Conservation (phyloP, 2,797 vertebrate genomes). For the Cichlasoma orientale region DNA sequence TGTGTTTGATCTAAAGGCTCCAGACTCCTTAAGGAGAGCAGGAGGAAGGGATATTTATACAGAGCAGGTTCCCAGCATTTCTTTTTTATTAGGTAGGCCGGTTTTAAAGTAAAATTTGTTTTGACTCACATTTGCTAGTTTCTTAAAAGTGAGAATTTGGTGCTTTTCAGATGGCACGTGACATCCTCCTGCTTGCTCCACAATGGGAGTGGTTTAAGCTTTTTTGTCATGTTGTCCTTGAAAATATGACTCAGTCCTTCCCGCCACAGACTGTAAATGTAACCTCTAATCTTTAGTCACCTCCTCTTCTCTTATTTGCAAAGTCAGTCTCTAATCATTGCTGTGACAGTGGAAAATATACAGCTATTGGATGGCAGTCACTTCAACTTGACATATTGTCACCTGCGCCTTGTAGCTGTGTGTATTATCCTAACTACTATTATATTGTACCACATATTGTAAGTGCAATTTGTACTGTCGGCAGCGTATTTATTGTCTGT, state of each 20-base stretch:
- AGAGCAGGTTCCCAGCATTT: not conserved
- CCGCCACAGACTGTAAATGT: slow-evolving; percentile 12
- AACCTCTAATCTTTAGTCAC: slow-evolving; percentile 48
- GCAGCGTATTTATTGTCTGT: not conserved
- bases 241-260: slow-evolving; percentile 62
- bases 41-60: slow-evolving; percentile 10
- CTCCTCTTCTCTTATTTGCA: slow-evolving; percentile 50
- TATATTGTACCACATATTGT: slow-evolving; percentile 27
- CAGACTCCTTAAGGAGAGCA: slow-evolving; percentile 9
- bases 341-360: slow-evolving; percentile 30
- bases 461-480: slow-evolving; percentile 22
- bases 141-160: not conserved
- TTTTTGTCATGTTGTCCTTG: slow-evolving; percentile 28
- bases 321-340: slow-evolving; percentile 49
- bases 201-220: not conserved
- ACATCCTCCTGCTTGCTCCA: slow-evolving; percentile 4
- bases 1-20: slow-evolving; percentile 18
- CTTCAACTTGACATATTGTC: slow-evolving; percentile 26
- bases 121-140: not conserved
- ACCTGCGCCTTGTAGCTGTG: slow-evolving; percentile 22
- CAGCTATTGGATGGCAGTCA: slow-evolving; percentile 9
- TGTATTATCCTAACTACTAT: slow-evolving; percentile 28
- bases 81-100: rapidly evolving
- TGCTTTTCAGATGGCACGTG: not conserved
- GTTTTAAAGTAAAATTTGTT: not conserved